Evolutionary conservation across 2,113 vertebrate species (phyloP).

Genomic region (Pteropus alecto): DNA sequence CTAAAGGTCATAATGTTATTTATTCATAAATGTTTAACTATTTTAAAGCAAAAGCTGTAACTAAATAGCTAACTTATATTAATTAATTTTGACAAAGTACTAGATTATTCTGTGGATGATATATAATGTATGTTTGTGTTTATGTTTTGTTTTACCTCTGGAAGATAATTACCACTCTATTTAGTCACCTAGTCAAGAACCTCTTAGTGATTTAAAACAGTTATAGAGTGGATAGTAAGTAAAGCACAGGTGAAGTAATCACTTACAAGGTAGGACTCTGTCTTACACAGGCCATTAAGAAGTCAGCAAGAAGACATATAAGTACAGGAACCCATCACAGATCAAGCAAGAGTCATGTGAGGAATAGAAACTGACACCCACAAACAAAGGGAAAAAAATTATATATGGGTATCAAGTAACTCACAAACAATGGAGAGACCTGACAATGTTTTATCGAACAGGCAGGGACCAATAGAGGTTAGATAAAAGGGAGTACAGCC

Average conservation of each 20-base stretch:
- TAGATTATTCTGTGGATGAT: neutral
- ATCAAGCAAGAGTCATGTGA: neutral
- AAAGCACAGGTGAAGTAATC: neutral
- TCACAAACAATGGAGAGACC: neutral
- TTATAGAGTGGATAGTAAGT: neutral
- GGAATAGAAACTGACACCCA: neutral
- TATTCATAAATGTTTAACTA: neutral
- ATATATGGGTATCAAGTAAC: neutral
- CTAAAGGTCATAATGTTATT: neutral
- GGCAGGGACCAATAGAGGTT: neutral
- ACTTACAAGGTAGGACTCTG: neutral
- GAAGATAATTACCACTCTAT: neutral
- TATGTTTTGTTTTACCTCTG: neutral
- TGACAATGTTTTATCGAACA: neutral
- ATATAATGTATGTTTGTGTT: neutral
- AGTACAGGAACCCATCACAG: neutral
- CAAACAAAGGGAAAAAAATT: neutral
- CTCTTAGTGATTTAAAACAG: neutral
- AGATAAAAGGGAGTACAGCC: neutral
- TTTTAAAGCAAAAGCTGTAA: constrained; percentile 12
- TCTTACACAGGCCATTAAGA: neutral
- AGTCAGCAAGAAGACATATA: neutral
- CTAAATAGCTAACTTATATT: neutral
- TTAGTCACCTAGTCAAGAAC: neutral
- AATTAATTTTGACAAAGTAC: neutral